Evolutionary conservation across 2,113 vertebrate genomes (phyloP), one percentile per base, ranked within the genome.

Genomic region (Nymphicus hollandicus): DNA sequence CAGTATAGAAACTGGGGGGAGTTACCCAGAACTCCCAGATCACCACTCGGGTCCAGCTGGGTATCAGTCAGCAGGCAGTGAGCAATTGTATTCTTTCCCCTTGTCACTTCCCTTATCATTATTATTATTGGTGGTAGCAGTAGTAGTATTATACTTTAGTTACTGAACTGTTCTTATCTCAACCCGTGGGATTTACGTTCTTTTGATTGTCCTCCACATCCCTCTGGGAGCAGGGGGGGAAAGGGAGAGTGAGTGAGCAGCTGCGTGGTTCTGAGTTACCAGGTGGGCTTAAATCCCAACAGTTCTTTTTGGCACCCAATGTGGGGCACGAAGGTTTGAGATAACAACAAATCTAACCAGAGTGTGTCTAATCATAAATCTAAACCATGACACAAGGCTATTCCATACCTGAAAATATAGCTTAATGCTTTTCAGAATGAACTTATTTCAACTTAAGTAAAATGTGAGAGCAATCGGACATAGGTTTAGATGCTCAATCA

Each of bases 381-480:
- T 58, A 58, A 58, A 35, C 56, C 33, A 13, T 2, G 8, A 58
- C 39, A 65, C 8, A 4, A 73, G 25, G 24, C 46, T 84, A 52
- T 25, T 94, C 64, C 60, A 35, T 7, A 84, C 11, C 35, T 86
- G 53, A 33, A 72, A 71, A 55, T 73, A 28, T 33, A 79, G 69
- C 60, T 77, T 49, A 11, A 44, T 27, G 27, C 29, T 69, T 86
- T 41, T 28, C 43, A 87, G 11, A 61, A 17, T 12, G 37, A 70
- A 58, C 33, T 78, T 86, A 79, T 22, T 80, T 77, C 56, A 44
- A 49, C 44, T 58, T 29, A n/a, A 63, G 17, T 46, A 73, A 83
- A 84, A 37, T 0, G 1, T 1, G 23, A 33, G 14, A 86, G 66
- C 14, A 76, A 68, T 0, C 1, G 1, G 41, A 43, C 24, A 17